Conservation (phyloP, 2,797 vertebrate genomes). For the Sebastes itinus region DNA sequence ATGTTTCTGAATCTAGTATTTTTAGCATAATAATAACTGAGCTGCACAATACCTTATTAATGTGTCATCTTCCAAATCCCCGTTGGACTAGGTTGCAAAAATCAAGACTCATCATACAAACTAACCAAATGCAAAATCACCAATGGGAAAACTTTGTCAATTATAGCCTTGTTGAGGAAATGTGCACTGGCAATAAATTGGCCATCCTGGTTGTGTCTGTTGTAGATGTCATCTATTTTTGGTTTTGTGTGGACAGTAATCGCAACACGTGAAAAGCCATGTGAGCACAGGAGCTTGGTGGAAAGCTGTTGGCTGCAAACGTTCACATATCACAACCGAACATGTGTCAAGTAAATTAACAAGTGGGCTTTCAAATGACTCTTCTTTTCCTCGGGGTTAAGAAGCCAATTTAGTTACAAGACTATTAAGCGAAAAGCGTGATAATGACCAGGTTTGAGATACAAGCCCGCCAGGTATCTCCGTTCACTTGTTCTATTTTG, state of each 20-base stretch:
- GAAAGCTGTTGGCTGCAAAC: neutral
- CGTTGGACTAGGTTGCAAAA: neutral
- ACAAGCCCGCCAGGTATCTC: constrained; percentile 23
- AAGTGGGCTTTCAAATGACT: neutral
- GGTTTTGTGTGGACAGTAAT: neutral
- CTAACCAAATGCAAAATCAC: neutral
- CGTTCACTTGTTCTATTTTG: constrained; percentile 51
- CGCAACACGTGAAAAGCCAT: neutral
- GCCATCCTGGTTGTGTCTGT: neutral
- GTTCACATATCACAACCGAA: neutral
- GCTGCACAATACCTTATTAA: neutral
- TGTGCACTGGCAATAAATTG: neutral
- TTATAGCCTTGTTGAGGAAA: neutral
- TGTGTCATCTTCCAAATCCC: neutral
- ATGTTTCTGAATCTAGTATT: constrained; percentile 20
- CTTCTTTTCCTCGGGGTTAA: neutral
- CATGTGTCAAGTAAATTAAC: neutral
- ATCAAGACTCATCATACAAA: neutral
- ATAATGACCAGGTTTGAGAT: constrained; percentile 43
- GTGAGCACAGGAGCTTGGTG: neutral
- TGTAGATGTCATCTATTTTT: neutral
- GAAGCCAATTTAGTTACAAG: neutral
- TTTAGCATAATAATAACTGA: constrained; percentile 12
- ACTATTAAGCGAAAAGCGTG: neutral
- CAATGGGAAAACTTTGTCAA: neutral